Conservation (phyloP, 2,113 vertebrate genomes). For the Antigone vipio region DNA sequence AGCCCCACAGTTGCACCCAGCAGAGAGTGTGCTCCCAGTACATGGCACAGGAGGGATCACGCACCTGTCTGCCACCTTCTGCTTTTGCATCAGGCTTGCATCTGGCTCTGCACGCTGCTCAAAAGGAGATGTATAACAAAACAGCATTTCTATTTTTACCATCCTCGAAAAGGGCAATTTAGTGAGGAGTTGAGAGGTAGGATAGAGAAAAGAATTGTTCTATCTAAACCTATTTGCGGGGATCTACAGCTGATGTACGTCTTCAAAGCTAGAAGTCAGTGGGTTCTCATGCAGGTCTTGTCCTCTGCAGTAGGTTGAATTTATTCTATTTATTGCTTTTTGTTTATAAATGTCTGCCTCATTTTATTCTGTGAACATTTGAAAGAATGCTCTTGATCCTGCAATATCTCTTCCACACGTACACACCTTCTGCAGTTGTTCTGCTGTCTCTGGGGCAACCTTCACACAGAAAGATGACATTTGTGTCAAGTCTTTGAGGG, state of each 20-base stretch:
- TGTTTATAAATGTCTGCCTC: neutral
- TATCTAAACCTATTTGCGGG: neutral
- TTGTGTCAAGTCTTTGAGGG: neutral
- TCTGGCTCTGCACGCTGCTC: neutral
- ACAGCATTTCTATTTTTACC: neutral
- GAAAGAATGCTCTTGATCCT: neutral
- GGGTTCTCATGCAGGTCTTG: neutral
- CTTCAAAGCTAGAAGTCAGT: neutral
- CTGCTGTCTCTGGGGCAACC: neutral
- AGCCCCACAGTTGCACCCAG: neutral
- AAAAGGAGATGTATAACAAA: neutral
- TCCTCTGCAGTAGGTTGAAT: neutral
- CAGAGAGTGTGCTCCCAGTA: neutral
- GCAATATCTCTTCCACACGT: neutral
- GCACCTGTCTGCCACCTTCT: neutral
- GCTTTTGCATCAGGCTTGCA: neutral
- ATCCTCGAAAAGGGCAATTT: neutral
- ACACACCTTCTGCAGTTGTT: neutral
- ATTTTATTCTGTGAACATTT: neutral
- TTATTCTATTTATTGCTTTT: neutral
- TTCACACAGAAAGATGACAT: neutral
- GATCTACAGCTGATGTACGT: neutral
- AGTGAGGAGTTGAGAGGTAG: neutral
- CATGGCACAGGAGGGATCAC: neutral
- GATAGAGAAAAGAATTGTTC: neutral